Evolutionary conservation across 2,797 vertebrate genomes (phyloP).

Genomic region (Carcharodon carcharias): DNA sequence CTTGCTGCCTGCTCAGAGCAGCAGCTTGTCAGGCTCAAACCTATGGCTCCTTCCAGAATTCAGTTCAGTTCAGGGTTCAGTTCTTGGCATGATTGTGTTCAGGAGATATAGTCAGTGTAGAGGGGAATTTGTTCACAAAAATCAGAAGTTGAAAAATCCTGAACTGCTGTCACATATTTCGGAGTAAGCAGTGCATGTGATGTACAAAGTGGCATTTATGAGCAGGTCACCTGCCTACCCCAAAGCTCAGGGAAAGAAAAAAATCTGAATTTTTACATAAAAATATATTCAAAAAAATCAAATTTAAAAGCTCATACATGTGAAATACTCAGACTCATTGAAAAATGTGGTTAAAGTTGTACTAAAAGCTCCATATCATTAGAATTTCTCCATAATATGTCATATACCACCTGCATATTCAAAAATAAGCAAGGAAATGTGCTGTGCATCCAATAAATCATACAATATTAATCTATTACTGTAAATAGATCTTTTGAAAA

Average conservation of each 20-base stretch:
- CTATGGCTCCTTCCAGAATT: neutral
- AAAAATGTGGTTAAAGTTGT: neutral
- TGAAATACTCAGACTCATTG: neutral
- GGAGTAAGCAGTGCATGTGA: neutral
- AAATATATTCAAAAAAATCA: neutral
- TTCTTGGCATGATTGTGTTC: neutral
- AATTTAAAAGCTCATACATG: neutral
- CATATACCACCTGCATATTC: neutral
- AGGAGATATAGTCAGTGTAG: too few relatives aligned
- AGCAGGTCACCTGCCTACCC: neutral
- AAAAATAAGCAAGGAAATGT: slow-evolving; percentile 13
- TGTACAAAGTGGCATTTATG: neutral
- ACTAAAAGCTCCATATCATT: neutral
- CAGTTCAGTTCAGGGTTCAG: too few relatives aligned
- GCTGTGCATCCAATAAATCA: neutral
- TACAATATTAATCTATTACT: neutral
- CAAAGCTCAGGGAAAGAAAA: neutral
- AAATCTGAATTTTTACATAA: neutral
- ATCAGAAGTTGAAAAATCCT: neutral
- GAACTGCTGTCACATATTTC: neutral
- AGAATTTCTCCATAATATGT: neutral
- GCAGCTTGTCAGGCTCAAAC: neutral
- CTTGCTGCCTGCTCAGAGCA: neutral
- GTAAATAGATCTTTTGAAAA: neutral
- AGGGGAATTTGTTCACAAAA: neutral